Conservation (phyloP, 1,140 invertebrate genomes). For the Glossosoma conforme region DNA sequence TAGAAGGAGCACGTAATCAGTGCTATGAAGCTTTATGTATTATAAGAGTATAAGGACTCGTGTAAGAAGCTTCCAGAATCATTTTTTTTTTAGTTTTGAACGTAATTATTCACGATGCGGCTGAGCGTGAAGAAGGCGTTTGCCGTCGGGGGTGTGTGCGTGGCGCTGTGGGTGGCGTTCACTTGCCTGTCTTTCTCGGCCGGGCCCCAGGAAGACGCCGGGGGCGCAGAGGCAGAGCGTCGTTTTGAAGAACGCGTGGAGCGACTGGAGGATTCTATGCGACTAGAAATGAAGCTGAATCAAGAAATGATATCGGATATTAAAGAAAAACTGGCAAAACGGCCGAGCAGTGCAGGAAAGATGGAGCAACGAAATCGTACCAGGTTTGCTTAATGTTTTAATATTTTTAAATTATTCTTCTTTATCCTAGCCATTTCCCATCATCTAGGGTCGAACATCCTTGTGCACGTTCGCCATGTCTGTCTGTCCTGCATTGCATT, state of each 20-base stretch:
- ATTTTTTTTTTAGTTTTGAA: too few relatives aligned
- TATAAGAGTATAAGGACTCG: constrained; percentile 3
- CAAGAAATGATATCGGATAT: constrained; percentile 38
- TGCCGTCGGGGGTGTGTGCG: constrained; percentile 17
- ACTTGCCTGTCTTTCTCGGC: constrained; percentile 22
- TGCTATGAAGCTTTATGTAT: constrained; percentile 5
- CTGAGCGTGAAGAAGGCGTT: constrained; percentile 27
- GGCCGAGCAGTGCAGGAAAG: too few relatives aligned
- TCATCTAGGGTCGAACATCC: too few relatives aligned
- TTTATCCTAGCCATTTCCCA: too few relatives aligned
- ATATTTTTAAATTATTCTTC: too few relatives aligned
- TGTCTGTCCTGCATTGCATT: too few relatives aligned
- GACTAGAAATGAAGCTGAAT: constrained; percentile 36
- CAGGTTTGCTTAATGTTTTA: too few relatives aligned
- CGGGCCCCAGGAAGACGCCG: constrained; percentile 11
- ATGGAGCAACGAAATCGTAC: too few relatives aligned
- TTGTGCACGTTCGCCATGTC: too few relatives aligned
- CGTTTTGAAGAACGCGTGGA: constrained; percentile 36
- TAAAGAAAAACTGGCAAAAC: constrained; percentile 34
- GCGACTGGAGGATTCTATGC: constrained; percentile 36
- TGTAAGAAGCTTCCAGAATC: background rate
- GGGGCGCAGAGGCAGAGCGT: constrained; percentile 3
- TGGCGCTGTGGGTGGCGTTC: constrained; percentile 21
- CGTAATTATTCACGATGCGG: constrained; percentile 18
- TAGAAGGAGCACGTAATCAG: too few relatives aligned